phyloP scores from a whole-genome alignment of 2,797 vertebrate genomes.

The Pipistrellus nathusii region DNA sequence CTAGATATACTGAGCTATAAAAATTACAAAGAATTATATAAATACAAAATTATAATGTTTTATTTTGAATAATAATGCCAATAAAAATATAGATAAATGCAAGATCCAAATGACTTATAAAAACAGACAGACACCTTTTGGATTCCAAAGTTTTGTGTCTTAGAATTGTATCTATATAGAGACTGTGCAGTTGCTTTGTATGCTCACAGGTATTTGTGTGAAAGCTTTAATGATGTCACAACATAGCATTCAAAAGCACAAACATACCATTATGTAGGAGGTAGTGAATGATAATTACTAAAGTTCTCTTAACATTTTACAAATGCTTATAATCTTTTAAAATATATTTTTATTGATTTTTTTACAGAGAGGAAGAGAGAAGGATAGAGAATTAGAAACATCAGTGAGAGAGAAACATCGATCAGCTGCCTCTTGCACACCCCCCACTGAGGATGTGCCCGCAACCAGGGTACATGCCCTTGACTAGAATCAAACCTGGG shows the following conservation, averaged over 20 bases:
- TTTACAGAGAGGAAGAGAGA: too few relatives aligned
- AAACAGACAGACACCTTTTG: background rate
- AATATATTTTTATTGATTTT: too few relatives aligned
- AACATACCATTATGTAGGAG: background rate
- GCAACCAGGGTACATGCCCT: too few relatives aligned
- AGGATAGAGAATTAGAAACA: too few relatives aligned
- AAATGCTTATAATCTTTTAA: background rate
- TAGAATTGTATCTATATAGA: background rate
- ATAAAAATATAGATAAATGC: background rate
- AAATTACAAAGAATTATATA: background rate
- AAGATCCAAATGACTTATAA: background rate
- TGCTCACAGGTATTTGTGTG: background rate
- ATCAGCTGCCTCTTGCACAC: too few relatives aligned
- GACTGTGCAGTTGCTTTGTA: background rate
- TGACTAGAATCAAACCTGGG: too few relatives aligned
- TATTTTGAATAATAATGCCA: background rate
- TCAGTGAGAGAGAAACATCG: too few relatives aligned
- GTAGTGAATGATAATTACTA: background rate
- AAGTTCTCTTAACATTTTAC: background rate
- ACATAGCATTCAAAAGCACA: background rate
- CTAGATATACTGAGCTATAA: background rate
- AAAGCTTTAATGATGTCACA: slow-evolving; percentile 8
- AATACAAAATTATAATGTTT: background rate
- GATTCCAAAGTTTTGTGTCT: slow-evolving; percentile 7
- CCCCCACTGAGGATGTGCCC: too few relatives aligned